A percentile compares a stretch with the other conserved stretches of the same genome.
phyloP scores from a whole-genome alignment of 2,797 vertebrate genomes.

The Natrix natrix region DNA sequence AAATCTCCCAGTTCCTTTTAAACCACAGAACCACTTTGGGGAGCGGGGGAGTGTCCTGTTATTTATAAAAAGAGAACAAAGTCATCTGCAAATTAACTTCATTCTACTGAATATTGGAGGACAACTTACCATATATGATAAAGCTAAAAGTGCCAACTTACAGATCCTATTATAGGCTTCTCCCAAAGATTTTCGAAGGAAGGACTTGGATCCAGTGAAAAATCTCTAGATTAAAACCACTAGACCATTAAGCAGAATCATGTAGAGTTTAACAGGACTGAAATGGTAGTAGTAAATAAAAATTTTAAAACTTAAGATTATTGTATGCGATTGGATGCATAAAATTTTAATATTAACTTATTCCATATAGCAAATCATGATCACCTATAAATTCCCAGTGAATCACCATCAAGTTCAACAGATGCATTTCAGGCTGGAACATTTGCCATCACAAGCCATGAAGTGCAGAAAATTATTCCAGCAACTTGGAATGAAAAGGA shows the following conservation, averaged over 20 bases:
- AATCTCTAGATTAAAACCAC: neutral
- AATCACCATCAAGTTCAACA: neutral
- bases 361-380: neutral
- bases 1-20: neutral
- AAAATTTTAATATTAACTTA: neutral
- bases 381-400: neutral
- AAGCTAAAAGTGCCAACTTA: neutral
- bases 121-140: neutral
- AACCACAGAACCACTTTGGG: too few relatives aligned
- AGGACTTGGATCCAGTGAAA: too few relatives aligned
- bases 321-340: neutral
- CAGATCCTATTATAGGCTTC: neutral
- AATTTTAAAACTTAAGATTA: neutral
- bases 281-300: neutral
- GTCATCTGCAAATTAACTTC: neutral
- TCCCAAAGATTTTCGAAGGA: neutral
- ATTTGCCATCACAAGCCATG: neutral
- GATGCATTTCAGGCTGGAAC: neutral
- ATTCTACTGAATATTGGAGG: neutral
- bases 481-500: neutral
- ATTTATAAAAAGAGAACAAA: neutral
- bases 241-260: neutral
- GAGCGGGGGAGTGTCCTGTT: neutral
- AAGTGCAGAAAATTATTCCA: neutral
- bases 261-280: neutral